phyloP scores from a whole-genome alignment of 2,797 vertebrate species.

The Valencia hispanica region DNA sequence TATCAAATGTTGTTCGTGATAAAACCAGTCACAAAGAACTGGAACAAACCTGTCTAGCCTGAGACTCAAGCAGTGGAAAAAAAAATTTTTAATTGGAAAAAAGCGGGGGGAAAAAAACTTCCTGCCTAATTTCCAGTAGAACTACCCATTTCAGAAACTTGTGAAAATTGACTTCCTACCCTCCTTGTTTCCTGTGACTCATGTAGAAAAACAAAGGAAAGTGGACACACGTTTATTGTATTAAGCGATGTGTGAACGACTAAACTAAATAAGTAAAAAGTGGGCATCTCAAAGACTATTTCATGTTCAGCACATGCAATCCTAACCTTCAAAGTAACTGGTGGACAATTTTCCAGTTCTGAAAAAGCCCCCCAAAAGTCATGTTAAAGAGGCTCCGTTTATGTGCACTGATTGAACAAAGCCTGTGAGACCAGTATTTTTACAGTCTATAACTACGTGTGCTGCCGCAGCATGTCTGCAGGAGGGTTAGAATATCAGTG shows the following conservation, averaged over 20 bases:
- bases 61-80: background rate
- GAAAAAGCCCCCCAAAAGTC: background rate
- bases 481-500: slow-evolving; percentile 24
- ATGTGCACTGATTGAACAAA: background rate
- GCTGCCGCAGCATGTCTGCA: background rate
- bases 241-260: background rate
- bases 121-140: background rate
- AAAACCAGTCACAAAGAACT: background rate
- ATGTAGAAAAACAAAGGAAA: background rate
- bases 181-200: slow-evolving; percentile 9
- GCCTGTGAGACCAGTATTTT: background rate
- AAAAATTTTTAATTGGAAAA: background rate
- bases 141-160: background rate
- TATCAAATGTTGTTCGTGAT: background rate
- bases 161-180: slow-evolving; percentile 11
- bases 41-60: background rate
- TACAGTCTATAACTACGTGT: background rate
- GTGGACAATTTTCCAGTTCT: no score
- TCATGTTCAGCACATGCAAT: background rate
- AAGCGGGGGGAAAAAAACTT: background rate
- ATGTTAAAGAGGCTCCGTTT: background rate
- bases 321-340: background rate
- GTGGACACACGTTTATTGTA: background rate
- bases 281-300: background rate
- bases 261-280: background rate